phyloP scores from a whole-genome alignment of 2,113 vertebrate genomes.

The Nycticorax nycticorax region DNA sequence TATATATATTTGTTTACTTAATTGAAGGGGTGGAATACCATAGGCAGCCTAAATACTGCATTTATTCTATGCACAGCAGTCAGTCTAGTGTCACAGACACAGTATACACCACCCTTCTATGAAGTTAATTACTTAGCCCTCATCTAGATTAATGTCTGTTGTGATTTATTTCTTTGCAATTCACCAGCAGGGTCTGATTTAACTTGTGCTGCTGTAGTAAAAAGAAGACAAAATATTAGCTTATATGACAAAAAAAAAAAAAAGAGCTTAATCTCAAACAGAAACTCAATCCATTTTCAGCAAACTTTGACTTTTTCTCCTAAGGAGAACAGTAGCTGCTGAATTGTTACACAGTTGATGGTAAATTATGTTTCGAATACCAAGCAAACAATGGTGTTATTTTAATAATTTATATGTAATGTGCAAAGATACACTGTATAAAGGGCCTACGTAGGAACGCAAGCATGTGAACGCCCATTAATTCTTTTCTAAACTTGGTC shows the following conservation, averaged over 20 bases:
- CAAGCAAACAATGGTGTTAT: conserved; percentile 38
- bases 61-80: conserved; percentile 61
- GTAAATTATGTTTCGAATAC: conserved; percentile 25
- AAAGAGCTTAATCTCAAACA: conserved; percentile 9
- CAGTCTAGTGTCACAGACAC: conserved; percentile 59
- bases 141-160: conserved; percentile 62
- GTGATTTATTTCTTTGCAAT: conserved; percentile 60
- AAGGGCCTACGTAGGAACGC: background rate
- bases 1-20: conserved; percentile 71
- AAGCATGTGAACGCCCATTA: background rate
- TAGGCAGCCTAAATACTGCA: conserved; percentile 56
- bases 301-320: background rate
- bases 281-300: background rate
- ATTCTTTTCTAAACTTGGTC: background rate
- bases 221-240: conserved; percentile 37
- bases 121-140: conserved; percentile 63
- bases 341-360: background rate
- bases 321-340: conserved; percentile 40
- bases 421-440: background rate
- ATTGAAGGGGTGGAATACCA: conserved; percentile 69
- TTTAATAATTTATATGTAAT: conserved; percentile 33
- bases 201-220: background rate
- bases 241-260: background rate
- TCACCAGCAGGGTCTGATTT: conserved; percentile 41
- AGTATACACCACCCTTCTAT: conserved; percentile 31